phyloP scores from a whole-genome alignment of 1,140 invertebrate genomes.

The Saccostrea echinata region DNA sequence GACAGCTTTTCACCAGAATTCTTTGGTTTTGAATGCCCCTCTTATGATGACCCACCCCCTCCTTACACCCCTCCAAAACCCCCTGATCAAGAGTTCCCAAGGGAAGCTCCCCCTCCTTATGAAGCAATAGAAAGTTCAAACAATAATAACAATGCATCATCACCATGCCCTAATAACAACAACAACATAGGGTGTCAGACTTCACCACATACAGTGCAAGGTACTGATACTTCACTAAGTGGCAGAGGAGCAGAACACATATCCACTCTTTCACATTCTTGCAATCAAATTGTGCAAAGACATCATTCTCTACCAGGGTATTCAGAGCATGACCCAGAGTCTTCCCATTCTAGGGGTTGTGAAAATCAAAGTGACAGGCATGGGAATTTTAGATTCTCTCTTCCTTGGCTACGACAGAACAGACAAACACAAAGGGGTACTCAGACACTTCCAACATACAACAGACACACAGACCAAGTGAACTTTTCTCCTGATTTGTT shows the following conservation, averaged over 20 bases:
- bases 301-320: constrained; percentile 6
- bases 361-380: neutral
- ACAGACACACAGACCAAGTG: constrained; percentile 1
- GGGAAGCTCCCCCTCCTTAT: constrained; percentile 76
- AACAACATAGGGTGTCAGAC: constrained; percentile 42
- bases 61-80: constrained; percentile 78
- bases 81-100: constrained; percentile 62
- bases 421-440: constrained; percentile 6
- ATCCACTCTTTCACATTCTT: neutral
- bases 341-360: neutral
- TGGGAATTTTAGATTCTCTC: neutral
- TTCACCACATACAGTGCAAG: neutral
- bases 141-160: constrained; percentile 39
- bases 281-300: neutral
- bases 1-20: constrained; percentile 72
- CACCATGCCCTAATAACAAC: constrained; percentile 16
- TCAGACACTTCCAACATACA: neutral
- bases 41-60: constrained; percentile 78
- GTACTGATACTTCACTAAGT: neutral
- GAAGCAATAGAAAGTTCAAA: constrained; percentile 66
- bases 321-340: neutral
- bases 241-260: neutral
- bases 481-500: constrained; percentile 26
- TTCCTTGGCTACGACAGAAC: neutral
- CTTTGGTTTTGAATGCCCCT: constrained; percentile 74